A percentile compares a stretch with the other conserved stretches of the same genome.
These are phyloP conservation scores for Morelia viridis DNA, from an alignment of 2,797 vertebrate species.

Conservation along the genomic window DNA sequence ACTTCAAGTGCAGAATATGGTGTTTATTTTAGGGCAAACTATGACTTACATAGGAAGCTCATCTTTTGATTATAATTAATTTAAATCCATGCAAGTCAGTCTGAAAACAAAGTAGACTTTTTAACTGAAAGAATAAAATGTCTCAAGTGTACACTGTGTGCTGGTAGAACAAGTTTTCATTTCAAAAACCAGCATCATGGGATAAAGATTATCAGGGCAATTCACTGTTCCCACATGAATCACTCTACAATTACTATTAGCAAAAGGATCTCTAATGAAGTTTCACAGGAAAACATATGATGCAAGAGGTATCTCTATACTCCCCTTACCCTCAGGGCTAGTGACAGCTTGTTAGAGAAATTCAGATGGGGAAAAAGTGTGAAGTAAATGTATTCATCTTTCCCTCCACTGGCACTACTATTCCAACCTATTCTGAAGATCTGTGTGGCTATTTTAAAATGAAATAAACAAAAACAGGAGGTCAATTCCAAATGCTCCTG, in stretches of 20 bases:
- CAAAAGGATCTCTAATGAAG: slow-evolving; percentile 24
- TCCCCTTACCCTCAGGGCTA: not conserved
- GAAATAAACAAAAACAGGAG: not conserved
- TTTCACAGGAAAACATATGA: slow-evolving; percentile 4
- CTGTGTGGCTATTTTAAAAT: not conserved
- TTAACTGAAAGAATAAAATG: not conserved
- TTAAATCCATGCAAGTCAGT: not conserved
- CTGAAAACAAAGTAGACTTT: slow-evolving; percentile 1
- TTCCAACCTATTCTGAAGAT: not conserved
- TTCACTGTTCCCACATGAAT: slow-evolving; percentile 52
- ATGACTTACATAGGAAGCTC: not conserved
- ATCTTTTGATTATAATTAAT: not conserved
- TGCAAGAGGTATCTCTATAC: not conserved
- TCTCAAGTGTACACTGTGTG: not conserved
- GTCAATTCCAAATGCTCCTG: not conserved
- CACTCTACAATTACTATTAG: slow-evolving; percentile 25
- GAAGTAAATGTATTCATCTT: not conserved
- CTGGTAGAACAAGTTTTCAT: slow-evolving; percentile 54
- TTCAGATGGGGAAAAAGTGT: not conserved
- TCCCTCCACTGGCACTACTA: not conserved
- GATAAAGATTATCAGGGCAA: slow-evolving; percentile 16
- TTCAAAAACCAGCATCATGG: slow-evolving; percentile 49
- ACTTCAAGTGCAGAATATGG: not conserved
- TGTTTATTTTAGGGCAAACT: not conserved
- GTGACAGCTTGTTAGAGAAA: not conserved